Percentiles rank a stretch among this genome's conserved stretches.
Conservation (phyloP, 2,888 invertebrate species). For the Reticulitermes lucifugus region DNA sequence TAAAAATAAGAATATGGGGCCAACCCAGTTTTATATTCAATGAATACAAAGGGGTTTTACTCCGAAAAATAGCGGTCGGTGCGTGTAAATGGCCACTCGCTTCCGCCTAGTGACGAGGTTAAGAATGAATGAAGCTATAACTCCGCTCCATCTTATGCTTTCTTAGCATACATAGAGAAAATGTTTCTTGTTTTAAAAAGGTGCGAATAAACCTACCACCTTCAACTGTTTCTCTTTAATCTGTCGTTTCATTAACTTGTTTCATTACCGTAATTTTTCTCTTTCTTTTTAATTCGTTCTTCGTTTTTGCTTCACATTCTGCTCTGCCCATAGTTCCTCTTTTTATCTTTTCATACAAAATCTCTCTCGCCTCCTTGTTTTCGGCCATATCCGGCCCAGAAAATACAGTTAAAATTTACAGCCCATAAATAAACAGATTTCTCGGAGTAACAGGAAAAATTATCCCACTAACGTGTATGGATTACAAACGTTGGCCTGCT, state of each 20-base stretch:
- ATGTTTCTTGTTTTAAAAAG: too few species aligned
- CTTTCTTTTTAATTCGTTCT: not conserved
- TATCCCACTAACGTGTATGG: conserved; percentile 37
- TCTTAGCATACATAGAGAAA: too few species aligned
- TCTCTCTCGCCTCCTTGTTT: not conserved
- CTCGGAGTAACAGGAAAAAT: conserved; percentile 40
- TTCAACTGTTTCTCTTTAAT: not conserved
- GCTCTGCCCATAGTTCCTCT: not conserved
- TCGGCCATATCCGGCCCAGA: conserved; percentile 16
- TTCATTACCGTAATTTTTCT: not conserved
- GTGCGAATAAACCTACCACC: not conserved
- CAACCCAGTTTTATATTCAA: too few species aligned
- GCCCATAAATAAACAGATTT: conserved; percentile 45
- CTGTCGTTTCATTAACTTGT: not conserved
- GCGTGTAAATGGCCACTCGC: too few species aligned
- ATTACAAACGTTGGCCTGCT: conserved; percentile 14
- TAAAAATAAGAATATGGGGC: too few species aligned
- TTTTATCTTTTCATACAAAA: not conserved
- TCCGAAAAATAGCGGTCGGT: too few species aligned
- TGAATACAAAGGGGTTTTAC: too few species aligned
- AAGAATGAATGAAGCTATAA: too few species aligned
- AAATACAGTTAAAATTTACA: conserved; percentile 47
- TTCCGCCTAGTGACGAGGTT: too few species aligned
- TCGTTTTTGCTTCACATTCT: not conserved
- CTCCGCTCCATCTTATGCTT: too few species aligned